Conservation (phyloP, 2,113 vertebrate genomes). For the Agelaius phoeniceus region DNA sequence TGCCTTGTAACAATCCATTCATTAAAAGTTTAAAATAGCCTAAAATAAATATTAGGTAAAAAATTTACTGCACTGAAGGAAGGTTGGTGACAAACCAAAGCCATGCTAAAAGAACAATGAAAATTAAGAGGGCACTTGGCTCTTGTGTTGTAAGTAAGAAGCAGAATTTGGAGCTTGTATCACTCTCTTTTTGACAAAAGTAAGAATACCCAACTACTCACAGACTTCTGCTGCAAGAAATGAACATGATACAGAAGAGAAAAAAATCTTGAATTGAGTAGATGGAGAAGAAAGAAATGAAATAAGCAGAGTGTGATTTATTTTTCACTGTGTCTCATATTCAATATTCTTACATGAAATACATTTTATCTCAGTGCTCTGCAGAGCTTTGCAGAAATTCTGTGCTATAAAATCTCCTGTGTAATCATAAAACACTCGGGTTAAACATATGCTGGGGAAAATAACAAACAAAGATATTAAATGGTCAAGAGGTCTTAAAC, state of each 20-base stretch:
- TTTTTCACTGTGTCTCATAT: background rate
- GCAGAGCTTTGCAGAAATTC: background rate
- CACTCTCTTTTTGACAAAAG: background rate
- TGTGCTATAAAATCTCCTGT: background rate
- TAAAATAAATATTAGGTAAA: background rate
- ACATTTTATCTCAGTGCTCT: background rate
- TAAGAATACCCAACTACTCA: background rate
- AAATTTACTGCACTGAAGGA: background rate
- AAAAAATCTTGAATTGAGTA: background rate
- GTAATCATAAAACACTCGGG: background rate
- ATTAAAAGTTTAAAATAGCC: background rate
- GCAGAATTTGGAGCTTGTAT: background rate
- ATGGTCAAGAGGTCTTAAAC: background rate
- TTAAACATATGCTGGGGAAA: background rate
- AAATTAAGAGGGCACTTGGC: background rate
- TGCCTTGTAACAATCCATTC: background rate
- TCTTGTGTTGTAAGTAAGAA: background rate
- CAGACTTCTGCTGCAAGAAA: background rate
- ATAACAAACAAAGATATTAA: slow-evolving; percentile 1
- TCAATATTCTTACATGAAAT: background rate
- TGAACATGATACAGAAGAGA: background rate
- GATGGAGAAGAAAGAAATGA: background rate
- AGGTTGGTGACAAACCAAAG: background rate
- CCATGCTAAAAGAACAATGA: background rate
- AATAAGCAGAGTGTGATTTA: background rate